These are phyloP conservation scores for Hirtodrosophila histrioides DNA, from an alignment of 2,888 invertebrate genomes.

Conservation along the genomic window DNA sequence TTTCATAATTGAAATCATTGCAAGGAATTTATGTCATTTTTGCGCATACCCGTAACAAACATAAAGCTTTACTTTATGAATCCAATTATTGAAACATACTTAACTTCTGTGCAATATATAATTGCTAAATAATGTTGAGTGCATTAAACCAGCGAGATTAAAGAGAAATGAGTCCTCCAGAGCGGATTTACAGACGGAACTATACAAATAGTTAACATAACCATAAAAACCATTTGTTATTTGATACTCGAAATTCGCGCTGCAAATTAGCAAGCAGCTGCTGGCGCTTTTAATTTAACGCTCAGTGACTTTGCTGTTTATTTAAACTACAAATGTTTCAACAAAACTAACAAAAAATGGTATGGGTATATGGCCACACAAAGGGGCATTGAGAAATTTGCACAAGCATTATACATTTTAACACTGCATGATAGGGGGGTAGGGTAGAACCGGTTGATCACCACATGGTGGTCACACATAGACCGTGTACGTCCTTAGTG, in stretches of 20 bases:
- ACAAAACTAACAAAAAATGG: constrained; percentile 22
- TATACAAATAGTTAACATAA: constrained; percentile 3
- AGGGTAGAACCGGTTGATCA: too few species aligned
- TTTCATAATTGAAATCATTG: constrained; percentile 71
- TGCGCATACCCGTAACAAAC: constrained; percentile 6
- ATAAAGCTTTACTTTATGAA: not conserved
- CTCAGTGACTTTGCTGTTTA: constrained; percentile 29
- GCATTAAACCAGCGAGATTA: not conserved
- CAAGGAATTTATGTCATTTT: constrained; percentile 50
- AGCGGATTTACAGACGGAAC: not conserved
- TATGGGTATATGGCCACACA: constrained; percentile 6
- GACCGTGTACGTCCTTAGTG: too few species aligned
- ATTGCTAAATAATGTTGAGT: too few species aligned
- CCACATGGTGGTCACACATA: too few species aligned
- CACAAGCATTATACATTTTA: constrained; percentile 35
- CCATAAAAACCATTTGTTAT: constrained; percentile 28
- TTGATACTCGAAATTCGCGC: constrained; percentile 30
- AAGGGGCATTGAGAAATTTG: constrained; percentile 18
- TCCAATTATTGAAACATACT: not conserved
- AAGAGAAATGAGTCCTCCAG: not conserved
- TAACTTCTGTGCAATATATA: not conserved
- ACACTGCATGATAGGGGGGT: constrained; percentile 14
- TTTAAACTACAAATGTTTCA: constrained; percentile 35
- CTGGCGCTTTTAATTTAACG: constrained; percentile 62
- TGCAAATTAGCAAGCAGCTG: constrained; percentile 56